A percentile compares a stretch with the other conserved stretches of the same genome.
These are phyloP conservation scores for Epinephelus malabaricus DNA, from an alignment of 2,797 vertebrate genomes.

Conservation along the genomic window DNA sequence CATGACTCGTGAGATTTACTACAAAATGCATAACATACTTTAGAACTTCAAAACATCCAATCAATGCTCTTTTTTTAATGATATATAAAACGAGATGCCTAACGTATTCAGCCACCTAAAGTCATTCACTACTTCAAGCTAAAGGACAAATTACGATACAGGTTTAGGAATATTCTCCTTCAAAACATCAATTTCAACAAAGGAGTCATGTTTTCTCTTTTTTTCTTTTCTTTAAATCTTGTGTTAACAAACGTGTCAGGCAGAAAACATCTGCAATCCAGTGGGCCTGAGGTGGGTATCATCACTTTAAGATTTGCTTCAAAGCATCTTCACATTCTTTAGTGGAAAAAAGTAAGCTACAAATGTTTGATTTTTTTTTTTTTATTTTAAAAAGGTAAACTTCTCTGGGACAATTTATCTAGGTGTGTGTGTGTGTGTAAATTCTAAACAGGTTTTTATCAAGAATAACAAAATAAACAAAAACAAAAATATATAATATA, in stretches of 20 bases:
- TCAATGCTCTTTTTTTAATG: conserved; percentile 57
- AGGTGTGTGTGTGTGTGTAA: conserved; percentile 76
- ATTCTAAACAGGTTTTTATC: conserved; percentile 77
- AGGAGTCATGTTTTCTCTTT: conserved; percentile 42
- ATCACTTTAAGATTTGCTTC: conserved; percentile 70
- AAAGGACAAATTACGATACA: conserved; percentile 87
- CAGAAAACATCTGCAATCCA: conserved; percentile 77
- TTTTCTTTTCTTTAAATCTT: conserved; percentile 25
- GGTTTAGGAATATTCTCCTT: conserved; percentile 75
- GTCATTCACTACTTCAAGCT: conserved; percentile 87
- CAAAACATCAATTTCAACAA: conserved; percentile 83
- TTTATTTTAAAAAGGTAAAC: conserved; percentile 80
- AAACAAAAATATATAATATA: conserved; percentile 75
- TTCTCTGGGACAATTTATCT: conserved; percentile 74
- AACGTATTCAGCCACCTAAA: conserved; percentile 84
- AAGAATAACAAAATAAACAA: conserved; percentile 75
- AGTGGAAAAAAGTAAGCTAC: conserved; percentile 78
- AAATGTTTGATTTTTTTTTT: conserved; percentile 62
- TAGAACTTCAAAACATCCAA: conserved; percentile 82
- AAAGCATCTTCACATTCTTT: conserved; percentile 82
- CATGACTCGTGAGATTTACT: conserved; percentile 81
- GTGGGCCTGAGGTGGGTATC: conserved; percentile 81
- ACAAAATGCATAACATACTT: conserved; percentile 85
- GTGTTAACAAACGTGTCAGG: conserved; percentile 72
- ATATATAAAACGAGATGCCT: conserved; percentile 82